These are phyloP conservation scores for Monochamus alternatus DNA, from an alignment of 2,888 invertebrate genomes.

Conservation along the genomic window DNA sequence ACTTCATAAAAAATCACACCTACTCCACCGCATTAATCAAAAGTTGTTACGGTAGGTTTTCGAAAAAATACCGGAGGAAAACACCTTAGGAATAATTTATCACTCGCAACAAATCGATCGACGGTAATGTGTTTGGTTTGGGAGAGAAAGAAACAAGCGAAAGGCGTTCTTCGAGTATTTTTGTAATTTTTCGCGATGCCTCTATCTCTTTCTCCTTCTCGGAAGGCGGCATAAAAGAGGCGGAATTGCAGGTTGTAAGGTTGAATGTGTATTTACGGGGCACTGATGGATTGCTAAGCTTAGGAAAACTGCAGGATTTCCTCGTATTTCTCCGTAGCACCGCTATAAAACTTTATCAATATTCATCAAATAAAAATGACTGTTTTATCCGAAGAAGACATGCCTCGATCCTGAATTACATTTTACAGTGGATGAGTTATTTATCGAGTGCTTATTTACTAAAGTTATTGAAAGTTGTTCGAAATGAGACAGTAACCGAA, in stretches of 20 bases:
- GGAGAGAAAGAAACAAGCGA: slow-evolving; percentile 34
- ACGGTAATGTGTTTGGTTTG: slow-evolving; percentile 41
- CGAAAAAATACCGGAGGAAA: slow-evolving; percentile 19
- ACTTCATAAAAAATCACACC: slow-evolving; percentile 17
- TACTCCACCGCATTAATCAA: slow-evolving; percentile 13
- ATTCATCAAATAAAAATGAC: slow-evolving; percentile 14
- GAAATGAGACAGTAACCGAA: too few relatives aligned
- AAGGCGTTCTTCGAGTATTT: slow-evolving; percentile 40
- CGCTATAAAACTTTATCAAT: slow-evolving; percentile 24
- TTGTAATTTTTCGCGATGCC: slow-evolving; percentile 22
- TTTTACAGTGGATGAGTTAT: background rate
- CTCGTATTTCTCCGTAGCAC: slow-evolving; percentile 15
- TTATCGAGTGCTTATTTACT: too few relatives aligned
- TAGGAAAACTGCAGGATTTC: slow-evolving; percentile 23
- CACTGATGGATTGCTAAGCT: slow-evolving; percentile 44
- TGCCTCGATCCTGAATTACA: background rate
- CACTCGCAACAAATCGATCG: slow-evolving; percentile 45
- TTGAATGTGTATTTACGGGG: slow-evolving; percentile 38
- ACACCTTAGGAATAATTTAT: slow-evolving; percentile 38
- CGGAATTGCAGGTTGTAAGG: slow-evolving; percentile 26
- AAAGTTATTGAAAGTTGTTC: too few relatives aligned
- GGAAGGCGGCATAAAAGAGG: slow-evolving; percentile 35
- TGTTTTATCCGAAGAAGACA: slow-evolving; percentile 6
- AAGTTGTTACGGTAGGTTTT: slow-evolving; percentile 22
- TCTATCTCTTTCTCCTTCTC: slow-evolving; percentile 32